Evolutionary conservation across 2,797 vertebrate genomes (phyloP).

Genomic region (Crax fasciolata): DNA sequence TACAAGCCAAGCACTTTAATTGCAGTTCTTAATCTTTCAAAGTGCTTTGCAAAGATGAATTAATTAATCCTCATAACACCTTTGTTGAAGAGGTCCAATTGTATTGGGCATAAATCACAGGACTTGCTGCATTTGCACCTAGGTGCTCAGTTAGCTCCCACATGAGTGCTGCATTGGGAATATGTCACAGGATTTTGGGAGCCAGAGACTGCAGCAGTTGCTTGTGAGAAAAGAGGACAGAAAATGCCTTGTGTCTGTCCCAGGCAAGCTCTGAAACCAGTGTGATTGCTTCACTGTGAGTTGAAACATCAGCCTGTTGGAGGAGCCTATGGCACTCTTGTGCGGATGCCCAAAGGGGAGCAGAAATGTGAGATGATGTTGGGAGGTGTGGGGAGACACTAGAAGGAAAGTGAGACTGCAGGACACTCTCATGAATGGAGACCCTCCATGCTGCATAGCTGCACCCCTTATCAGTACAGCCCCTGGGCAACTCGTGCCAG

Average conservation of each 20-base stretch:
- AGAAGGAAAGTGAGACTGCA: background rate
- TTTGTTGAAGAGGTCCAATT: constrained; percentile 11
- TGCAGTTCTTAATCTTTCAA: constrained; percentile 59
- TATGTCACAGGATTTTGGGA: background rate
- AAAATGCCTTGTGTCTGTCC: too few species aligned
- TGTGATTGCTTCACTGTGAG: too few species aligned
- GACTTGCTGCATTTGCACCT: background rate
- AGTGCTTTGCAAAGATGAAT: constrained; percentile 50
- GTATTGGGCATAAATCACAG: background rate
- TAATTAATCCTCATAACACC: constrained; percentile 49
- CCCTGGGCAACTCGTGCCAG: background rate
- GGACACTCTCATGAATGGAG: background rate
- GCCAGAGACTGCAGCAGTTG: background rate
- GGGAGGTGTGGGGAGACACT: background rate
- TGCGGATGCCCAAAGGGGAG: background rate
- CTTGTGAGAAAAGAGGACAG: background rate
- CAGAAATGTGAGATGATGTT: background rate
- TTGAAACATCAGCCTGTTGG: background rate
- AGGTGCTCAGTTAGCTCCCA: background rate
- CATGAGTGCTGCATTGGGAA: background rate
- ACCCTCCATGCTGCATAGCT: background rate
- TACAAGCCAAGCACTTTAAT: constrained; percentile 64
- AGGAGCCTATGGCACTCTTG: background rate
- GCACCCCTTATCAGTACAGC: background rate
- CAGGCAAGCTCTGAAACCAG: background rate